These are phyloP conservation scores for Hypotaenidia philippensis DNA, from an alignment of 2,797 vertebrate species.

Conservation along the genomic window DNA sequence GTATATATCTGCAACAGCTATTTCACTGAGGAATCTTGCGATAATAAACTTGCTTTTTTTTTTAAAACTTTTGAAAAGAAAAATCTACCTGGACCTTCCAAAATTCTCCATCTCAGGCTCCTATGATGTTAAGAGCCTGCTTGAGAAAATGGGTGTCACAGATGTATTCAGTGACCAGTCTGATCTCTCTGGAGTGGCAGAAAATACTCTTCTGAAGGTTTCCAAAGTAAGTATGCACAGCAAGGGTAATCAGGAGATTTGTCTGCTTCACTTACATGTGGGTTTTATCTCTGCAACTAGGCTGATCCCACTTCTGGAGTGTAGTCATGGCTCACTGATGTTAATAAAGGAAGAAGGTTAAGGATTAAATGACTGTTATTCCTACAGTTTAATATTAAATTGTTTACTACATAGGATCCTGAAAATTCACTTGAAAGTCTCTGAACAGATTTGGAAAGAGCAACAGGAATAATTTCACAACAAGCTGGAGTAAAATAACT, in stretches of 20 bases:
- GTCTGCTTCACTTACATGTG: neutral
- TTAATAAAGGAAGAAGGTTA: neutral
- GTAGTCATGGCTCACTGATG: neutral
- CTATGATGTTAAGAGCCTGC: slow-evolving; percentile 60
- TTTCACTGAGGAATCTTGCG: neutral
- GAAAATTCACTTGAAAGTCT: neutral
- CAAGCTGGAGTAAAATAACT: neutral
- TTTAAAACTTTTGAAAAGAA: slow-evolving; percentile 10
- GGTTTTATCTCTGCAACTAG: neutral
- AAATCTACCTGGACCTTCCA: slow-evolving; percentile 71
- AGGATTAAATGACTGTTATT: neutral
- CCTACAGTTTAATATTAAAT: neutral
- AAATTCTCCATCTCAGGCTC: slow-evolving; percentile 65
- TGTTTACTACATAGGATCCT: neutral
- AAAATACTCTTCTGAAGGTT: slow-evolving; percentile 26
- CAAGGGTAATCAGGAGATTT: neutral
- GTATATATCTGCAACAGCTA: neutral
- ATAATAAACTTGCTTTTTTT: neutral
- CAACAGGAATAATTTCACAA: neutral
- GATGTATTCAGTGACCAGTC: slow-evolving; percentile 49
- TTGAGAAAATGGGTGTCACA: slow-evolving; percentile 65
- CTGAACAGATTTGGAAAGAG: neutral
- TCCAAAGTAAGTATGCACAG: slow-evolving; percentile 68
- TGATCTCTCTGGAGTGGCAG: slow-evolving; percentile 68
- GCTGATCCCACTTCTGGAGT: neutral